Percentiles rank a stretch among this genome's conserved stretches.
Evolutionary conservation across 2,797 vertebrate genomes (phyloP).

Genomic region (Rhynchotus rufescens): DNA sequence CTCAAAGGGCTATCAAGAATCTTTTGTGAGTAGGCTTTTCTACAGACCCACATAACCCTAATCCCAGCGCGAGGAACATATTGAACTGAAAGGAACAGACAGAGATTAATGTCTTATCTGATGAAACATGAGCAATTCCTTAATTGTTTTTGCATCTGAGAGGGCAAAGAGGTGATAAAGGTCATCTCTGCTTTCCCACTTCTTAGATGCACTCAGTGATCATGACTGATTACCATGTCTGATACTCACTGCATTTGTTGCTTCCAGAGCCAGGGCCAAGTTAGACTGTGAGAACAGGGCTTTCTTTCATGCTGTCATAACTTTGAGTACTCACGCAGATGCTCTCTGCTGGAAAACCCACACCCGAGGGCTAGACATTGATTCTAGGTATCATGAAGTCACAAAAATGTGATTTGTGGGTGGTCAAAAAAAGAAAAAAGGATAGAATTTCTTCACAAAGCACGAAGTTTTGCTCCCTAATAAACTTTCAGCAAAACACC

Average conservation of each 20-base stretch:
- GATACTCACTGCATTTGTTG: background rate
- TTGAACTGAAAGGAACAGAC: background rate
- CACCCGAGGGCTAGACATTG: background rate
- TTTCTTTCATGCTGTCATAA: background rate
- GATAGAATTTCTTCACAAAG: background rate
- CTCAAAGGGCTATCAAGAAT: background rate
- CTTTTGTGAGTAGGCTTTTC: background rate
- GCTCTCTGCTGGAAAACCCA: background rate
- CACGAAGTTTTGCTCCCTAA: fast-evolving
- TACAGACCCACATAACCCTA: background rate
- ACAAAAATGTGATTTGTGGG: background rate
- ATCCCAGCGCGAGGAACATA: background rate
- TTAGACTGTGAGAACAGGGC: background rate
- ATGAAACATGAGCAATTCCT: constrained; percentile 19
- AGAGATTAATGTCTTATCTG: constrained; percentile 1
- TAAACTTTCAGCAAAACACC: background rate
- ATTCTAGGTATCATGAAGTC: background rate
- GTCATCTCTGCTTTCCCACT: background rate
- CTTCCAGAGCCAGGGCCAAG: background rate
- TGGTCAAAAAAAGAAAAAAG: background rate
- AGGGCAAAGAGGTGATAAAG: constrained; percentile 10
- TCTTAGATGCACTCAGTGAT: background rate
- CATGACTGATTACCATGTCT: background rate
- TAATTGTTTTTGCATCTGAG: constrained; percentile 13
- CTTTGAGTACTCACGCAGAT: background rate